A percentile compares a stretch with the other conserved stretches of the same genome.
These are phyloP conservation scores for Oxycera nigricornis DNA, from an alignment of 2,888 invertebrate genomes.

Conservation along the genomic window DNA sequence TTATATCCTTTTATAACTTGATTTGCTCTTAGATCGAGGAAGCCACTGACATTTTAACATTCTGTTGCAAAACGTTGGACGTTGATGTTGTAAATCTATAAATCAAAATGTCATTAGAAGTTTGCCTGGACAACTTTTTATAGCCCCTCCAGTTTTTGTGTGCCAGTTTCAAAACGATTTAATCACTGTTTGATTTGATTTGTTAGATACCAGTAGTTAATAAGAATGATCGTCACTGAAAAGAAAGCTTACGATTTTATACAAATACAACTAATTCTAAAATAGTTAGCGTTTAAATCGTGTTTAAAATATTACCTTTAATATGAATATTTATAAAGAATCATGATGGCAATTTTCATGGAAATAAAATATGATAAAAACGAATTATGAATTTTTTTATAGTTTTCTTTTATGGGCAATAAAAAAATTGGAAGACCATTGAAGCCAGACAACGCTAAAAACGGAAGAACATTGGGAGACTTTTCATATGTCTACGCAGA, in stretches of 20 bases:
- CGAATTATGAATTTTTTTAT: neutral
- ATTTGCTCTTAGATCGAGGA: conserved; percentile 83
- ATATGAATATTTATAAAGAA: no score
- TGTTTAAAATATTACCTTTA: no score
- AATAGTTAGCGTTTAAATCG: neutral
- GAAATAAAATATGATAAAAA: neutral
- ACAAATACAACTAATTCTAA: neutral
- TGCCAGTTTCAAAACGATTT: conserved; percentile 15
- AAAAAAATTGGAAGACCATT: neutral
- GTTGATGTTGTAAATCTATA: conserved; percentile 57
- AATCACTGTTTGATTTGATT: no score
- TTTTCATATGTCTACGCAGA: no score
- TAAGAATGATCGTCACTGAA: neutral
- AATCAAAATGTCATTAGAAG: conserved; percentile 44
- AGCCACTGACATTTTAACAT: conserved; percentile 81
- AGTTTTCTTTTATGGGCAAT: neutral
- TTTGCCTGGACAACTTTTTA: no score
- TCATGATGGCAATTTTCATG: neutral
- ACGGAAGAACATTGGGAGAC: no score
- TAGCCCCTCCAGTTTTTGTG: neutral
- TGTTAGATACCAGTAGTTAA: conserved; percentile 10
- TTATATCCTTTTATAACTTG: neutral
- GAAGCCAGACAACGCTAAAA: no score
- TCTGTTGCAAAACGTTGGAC: conserved; percentile 58
- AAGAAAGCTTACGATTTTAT: neutral